Evolutionary conservation across 2,888 invertebrate genomes (phyloP).

Genomic region (Lapara coniferarum): DNA sequence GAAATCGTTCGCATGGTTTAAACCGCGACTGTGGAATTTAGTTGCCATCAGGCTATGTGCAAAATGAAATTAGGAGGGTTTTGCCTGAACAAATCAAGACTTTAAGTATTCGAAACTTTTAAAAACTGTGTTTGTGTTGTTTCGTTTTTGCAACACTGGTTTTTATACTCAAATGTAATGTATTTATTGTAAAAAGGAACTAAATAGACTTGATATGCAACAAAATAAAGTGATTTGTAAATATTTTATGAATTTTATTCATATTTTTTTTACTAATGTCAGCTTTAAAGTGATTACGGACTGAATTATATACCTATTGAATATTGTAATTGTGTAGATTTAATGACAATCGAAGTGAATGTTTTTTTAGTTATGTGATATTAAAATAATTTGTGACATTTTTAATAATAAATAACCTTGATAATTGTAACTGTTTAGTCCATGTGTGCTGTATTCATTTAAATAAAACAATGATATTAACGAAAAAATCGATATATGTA

Average conservation of each 20-base stretch:
- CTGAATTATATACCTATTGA: neutral
- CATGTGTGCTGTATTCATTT: neutral
- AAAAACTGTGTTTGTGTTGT: constrained; percentile 72
- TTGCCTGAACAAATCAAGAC: constrained; percentile 71
- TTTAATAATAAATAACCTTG: neutral
- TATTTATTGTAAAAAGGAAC: constrained; percentile 81
- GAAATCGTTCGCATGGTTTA: constrained; percentile 66
- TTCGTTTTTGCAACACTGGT: constrained; percentile 71
- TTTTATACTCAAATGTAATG: constrained; percentile 79
- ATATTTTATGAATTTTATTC: constrained; percentile 53
- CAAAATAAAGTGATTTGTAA: constrained; percentile 81
- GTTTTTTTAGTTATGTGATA: neutral
- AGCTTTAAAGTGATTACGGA: too few species aligned
- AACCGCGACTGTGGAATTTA: constrained; percentile 55
- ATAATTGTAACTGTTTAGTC: neutral
- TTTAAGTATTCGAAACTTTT: constrained; percentile 63
- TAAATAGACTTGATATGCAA: constrained; percentile 78
- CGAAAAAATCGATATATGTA: constrained; percentile 52
- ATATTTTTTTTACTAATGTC: neutral
- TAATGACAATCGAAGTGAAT: neutral
- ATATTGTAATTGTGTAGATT: too few species aligned
- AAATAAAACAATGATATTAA: constrained; percentile 44
- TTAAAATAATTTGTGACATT: neutral
- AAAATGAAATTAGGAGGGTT: constrained; percentile 58
- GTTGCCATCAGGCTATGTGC: constrained; percentile 64